A percentile compares a stretch with the other conserved stretches of the same genome.
phyloP scores from a whole-genome alignment of 2,797 vertebrate species.

The Hippoglossus hippoglossus region DNA sequence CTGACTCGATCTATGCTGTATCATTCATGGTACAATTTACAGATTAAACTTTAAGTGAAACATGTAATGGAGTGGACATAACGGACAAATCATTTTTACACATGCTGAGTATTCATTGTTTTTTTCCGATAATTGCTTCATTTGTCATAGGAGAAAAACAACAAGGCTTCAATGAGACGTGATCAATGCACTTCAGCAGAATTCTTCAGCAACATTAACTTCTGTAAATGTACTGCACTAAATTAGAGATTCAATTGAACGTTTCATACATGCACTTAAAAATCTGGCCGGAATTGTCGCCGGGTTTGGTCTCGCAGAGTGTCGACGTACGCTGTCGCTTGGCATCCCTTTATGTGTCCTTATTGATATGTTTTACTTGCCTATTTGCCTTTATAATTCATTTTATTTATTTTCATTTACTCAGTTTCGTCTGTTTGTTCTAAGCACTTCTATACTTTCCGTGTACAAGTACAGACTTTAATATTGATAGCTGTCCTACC shows the following conservation, averaged over 20 bases:
- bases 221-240: constrained; percentile 5
- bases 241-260: constrained; percentile 8
- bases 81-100: background rate
- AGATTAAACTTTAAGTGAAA: background rate
- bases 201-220: constrained; percentile 3
- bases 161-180: background rate
- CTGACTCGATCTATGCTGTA: background rate
- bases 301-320: too few species aligned
- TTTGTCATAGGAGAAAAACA: background rate
- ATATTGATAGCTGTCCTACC: too few species aligned
- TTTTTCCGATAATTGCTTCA: constrained; percentile 2
- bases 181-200: constrained; percentile 7
- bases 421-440: too few species aligned
- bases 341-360: too few species aligned
- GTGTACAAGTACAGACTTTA: too few species aligned
- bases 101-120: background rate
- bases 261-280: background rate
- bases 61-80: background rate
- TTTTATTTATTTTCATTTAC: too few species aligned
- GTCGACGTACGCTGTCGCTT: too few species aligned
- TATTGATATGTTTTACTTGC: too few species aligned
- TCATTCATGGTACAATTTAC: background rate
- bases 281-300: too few species aligned
- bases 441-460: too few species aligned
- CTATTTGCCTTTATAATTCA: too few species aligned